A percentile compares a stretch with the other conserved stretches of the same genome.
Evolutionary conservation across 2,888 invertebrate genomes (phyloP).

Genomic region (Anticlea derivata): DNA sequence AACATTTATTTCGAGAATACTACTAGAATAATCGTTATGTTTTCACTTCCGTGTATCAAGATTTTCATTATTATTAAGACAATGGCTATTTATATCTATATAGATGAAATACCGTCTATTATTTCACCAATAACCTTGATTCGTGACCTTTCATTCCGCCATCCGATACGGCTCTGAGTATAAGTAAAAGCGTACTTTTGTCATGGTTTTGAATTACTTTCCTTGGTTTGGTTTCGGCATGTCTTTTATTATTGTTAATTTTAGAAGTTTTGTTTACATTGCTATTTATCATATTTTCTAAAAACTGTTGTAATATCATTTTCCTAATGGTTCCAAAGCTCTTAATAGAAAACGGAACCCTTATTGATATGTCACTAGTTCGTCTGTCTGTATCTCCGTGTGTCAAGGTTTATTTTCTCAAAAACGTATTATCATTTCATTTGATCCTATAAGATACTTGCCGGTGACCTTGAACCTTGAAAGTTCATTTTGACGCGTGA

Average conservation of each 20-base stretch:
- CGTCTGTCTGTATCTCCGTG: too few species aligned
- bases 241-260: background rate
- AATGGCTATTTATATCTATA: background rate
- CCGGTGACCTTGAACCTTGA: too few species aligned
- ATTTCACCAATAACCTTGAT: constrained; percentile 15
- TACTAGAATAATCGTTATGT: background rate
- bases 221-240: constrained; percentile 14
- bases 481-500: too few species aligned
- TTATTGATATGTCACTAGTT: too few species aligned
- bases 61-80: background rate
- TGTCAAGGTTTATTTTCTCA: too few species aligned
- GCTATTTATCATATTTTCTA: background rate
- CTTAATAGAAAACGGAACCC: too few species aligned
- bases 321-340: too few species aligned
- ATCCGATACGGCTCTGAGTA: constrained; percentile 24
- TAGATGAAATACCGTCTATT: background rate
- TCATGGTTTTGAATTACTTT: constrained; percentile 27
- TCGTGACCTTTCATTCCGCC: constrained; percentile 16
- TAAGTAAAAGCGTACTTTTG: constrained; percentile 30
- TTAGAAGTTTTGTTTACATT: background rate
- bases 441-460: too few species aligned
- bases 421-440: too few species aligned
- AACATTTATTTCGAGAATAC: background rate
- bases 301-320: too few species aligned
- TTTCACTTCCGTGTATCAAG: background rate